Evolutionary conservation across 1,140 invertebrate genomes (phyloP).

Genomic region (Magallana ariakensis): DNA sequence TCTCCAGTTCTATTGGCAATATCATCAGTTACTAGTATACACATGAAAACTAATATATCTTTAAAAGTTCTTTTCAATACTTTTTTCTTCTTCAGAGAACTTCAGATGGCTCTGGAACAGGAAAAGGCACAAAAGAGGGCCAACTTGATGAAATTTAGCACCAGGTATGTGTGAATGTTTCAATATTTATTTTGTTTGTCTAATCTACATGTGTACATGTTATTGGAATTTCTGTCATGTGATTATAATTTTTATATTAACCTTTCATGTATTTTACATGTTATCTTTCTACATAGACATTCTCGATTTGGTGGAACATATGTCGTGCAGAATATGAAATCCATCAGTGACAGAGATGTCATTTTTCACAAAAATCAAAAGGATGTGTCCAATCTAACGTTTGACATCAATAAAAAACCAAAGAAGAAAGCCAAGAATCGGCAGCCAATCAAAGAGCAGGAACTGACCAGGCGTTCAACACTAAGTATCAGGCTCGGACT

Average conservation of each 20-base stretch:
- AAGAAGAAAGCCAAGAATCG: constrained; percentile 85
- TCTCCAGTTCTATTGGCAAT: too few species aligned
- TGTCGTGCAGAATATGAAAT: constrained; percentile 94
- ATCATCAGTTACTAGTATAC: too few species aligned
- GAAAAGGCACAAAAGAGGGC: constrained; percentile 72
- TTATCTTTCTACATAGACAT: constrained; percentile 83
- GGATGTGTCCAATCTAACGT: constrained; percentile 86
- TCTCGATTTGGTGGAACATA: constrained; percentile 96
- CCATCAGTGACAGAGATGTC: constrained; percentile 93
- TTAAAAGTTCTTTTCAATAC: neutral
- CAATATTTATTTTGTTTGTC: neutral
- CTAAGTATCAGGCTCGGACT: constrained; percentile 91
- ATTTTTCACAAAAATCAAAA: constrained; percentile 92
- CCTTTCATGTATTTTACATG: too few species aligned
- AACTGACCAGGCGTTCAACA: constrained; percentile 86
- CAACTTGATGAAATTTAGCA: constrained; percentile 72
- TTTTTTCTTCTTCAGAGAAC: constrained; percentile 65
- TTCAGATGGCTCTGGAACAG: constrained; percentile 74
- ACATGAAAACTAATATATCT: too few species aligned
- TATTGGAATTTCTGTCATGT: neutral
- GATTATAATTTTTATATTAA: too few species aligned
- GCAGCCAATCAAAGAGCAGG: constrained; percentile 82
- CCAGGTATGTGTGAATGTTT: constrained; percentile 65
- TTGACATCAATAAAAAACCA: constrained; percentile 84
- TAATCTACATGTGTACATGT: neutral